Percentiles rank a stretch among this genome's conserved stretches.
These are phyloP conservation scores for Labeo catla DNA, from an alignment of 2,113 vertebrate species.

Conservation along the genomic window DNA sequence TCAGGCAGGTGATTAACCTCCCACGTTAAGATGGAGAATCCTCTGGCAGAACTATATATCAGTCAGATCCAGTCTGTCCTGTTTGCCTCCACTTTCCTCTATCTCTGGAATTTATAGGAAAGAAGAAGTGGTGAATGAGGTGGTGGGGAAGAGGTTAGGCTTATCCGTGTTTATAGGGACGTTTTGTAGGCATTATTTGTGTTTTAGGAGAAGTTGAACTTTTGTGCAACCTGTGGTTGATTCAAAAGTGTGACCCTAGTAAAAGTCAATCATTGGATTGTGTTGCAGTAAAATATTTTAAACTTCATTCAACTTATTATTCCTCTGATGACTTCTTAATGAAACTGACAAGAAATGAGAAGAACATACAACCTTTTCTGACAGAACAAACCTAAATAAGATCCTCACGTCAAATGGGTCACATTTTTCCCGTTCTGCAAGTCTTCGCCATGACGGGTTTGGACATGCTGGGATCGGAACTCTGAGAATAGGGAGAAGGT, in stretches of 20 bases:
- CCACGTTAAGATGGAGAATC: conserved; percentile 31
- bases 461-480: conserved; percentile 53
- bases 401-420: conserved; percentile 13
- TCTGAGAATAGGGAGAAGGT: conserved; percentile 51
- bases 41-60: conserved; percentile 36
- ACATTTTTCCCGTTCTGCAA: conserved; percentile 30
- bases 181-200: neutral
- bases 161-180: conserved; percentile 25
- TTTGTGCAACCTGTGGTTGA: neutral
- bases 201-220: conserved; percentile 20
- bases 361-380: neutral
- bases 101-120: conserved; percentile 59
- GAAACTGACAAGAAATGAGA: neutral
- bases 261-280: neutral
- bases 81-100: conserved; percentile 56
- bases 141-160: conserved; percentile 44
- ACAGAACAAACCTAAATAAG: conserved; percentile 12
- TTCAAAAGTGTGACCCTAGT: neutral
- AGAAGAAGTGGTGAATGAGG: conserved; percentile 41
- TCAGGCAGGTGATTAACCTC: conserved; percentile 43
- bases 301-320: neutral
- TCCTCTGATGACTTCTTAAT: neutral
- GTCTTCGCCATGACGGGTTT: conserved; percentile 46
- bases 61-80: conserved; percentile 55
- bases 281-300: neutral